These are phyloP conservation scores for Agelas oroides DNA, from an alignment of 37 sponge, comb jelly and placozoan genomes.

Conservation along the genomic window DNA sequence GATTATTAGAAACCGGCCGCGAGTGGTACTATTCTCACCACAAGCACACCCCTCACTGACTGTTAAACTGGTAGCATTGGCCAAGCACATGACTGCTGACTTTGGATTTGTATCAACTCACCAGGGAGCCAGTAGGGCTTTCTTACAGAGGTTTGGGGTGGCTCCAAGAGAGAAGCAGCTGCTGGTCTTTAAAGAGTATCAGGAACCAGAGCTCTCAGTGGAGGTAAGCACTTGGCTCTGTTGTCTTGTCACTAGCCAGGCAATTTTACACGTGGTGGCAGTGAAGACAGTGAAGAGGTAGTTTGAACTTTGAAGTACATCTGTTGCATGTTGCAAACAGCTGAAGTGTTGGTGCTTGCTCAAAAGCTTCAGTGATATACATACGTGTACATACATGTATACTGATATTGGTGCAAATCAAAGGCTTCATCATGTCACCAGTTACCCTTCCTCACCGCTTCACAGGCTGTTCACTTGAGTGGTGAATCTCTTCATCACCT, in stretches of 20 bases:
- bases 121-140: neutral
- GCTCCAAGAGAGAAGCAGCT: conserved; percentile 21
- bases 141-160: conserved; percentile 23
- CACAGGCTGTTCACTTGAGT: neutral
- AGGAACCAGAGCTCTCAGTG: neutral
- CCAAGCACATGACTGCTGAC: conserved; percentile 12
- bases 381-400: no score
- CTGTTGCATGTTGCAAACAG: no score
- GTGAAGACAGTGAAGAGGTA: no score
- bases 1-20: conserved; percentile 50
- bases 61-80: conserved; percentile 42
- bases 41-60: conserved; percentile 48
- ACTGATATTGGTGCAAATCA: no score
- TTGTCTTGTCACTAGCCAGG: no score
- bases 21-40: conserved; percentile 37
- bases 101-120: conserved; percentile 44
- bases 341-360: no score
- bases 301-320: no score
- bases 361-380: no score
- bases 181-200: conserved; percentile 48
- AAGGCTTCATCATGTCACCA: no score
- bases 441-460: no score
- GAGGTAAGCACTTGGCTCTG: conserved; percentile 31
- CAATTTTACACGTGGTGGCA: no score
- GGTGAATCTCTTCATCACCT: neutral